Percentiles rank a stretch among this genome's conserved stretches.
phyloP scores from a whole-genome alignment of 2,113 vertebrate genomes.

The Synodontis membranacea region DNA sequence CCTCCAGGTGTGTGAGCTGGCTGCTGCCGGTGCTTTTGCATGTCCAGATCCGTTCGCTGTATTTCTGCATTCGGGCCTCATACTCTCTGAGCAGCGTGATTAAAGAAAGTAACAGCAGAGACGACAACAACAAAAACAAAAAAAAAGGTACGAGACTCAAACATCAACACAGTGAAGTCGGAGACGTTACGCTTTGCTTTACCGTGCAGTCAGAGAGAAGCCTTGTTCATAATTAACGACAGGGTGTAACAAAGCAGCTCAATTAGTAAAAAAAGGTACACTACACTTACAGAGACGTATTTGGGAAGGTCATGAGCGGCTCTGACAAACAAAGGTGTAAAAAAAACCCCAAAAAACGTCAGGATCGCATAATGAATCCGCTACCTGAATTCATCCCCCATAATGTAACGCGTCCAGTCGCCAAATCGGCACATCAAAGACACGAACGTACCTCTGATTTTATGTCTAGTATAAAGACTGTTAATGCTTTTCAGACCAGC shows the following conservation, averaged over 20 bases:
- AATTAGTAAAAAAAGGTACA: conserved; percentile 57
- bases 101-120: conserved; percentile 69
- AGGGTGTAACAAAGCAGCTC: conserved; percentile 36
- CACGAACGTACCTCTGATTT: not conserved
- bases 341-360: too few relatives aligned
- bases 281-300: too few relatives aligned
- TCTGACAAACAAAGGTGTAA: too few relatives aligned
- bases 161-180: too few relatives aligned
- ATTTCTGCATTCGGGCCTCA: conserved; percentile 85
- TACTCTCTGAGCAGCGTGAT: conserved; percentile 85
- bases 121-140: not conserved
- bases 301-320: not conserved
- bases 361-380: too few relatives aligned
- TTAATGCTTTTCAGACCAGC: too few relatives aligned
- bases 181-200: too few relatives aligned
- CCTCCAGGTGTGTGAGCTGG: conserved; percentile 96
- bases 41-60: conserved; percentile 91
- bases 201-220: too few relatives aligned
- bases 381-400: not conserved
- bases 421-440: not conserved
- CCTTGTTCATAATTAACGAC: conserved; percentile 49
- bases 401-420: not conserved
- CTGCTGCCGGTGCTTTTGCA: conserved; percentile 97
- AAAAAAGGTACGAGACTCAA: not conserved
- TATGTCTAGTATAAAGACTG: not conserved